phyloP scores from a whole-genome alignment of 2,888 invertebrate species.

The Harmothoe impar region DNA sequence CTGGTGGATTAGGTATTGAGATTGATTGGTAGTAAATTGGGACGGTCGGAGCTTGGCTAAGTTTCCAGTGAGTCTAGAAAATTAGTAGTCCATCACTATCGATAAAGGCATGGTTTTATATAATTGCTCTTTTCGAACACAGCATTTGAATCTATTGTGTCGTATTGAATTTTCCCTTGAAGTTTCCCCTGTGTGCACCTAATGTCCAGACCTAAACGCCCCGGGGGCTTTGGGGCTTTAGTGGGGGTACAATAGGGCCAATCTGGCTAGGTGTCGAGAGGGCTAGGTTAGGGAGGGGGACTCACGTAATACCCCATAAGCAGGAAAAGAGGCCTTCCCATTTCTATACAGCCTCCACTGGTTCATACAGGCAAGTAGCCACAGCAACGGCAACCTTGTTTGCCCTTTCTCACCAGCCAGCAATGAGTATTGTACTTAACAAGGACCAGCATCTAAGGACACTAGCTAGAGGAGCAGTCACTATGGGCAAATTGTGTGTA shows the following conservation, averaged over 20 bases:
- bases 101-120: no score
- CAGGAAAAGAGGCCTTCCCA: not conserved
- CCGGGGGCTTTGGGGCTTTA: not conserved
- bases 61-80: no score
- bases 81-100: no score
- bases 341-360: not conserved
- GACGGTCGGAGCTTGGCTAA: no score
- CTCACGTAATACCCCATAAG: not conserved
- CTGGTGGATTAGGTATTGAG: no score
- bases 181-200: not conserved
- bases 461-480: not conserved
- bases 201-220: not conserved
- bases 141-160: no score
- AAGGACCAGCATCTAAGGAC: not conserved
- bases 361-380: not conserved
- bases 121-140: no score
- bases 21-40: no score
- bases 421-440: not conserved
- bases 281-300: not conserved
- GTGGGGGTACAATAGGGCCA: constrained; percentile 26
- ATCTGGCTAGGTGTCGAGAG: constrained; percentile 40
- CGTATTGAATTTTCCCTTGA: no score
- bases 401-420: not conserved
- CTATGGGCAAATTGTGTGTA: not conserved
- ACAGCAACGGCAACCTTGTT: not conserved